These are phyloP conservation scores for Forbesichthys papilliferus DNA, from an alignment of 2,113 vertebrate genomes.

Conservation along the genomic window DNA sequence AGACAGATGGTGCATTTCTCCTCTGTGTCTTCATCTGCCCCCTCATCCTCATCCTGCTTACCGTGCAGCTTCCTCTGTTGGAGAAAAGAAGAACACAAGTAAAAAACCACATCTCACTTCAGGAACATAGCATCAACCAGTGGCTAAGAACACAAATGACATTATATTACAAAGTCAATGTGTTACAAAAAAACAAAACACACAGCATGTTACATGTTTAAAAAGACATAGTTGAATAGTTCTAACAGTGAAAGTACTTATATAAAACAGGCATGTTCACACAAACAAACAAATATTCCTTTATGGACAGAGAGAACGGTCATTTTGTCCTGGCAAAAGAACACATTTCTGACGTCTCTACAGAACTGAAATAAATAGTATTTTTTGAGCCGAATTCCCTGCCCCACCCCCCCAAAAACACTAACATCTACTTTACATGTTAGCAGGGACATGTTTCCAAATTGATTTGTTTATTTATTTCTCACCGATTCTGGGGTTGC, in stretches of 20 bases:
- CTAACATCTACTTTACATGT: slow-evolving; percentile 69
- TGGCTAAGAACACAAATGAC: slow-evolving; percentile 21
- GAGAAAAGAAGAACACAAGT: slow-evolving; percentile 68
- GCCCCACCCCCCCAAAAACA: slow-evolving; percentile 53
- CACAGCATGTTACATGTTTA: too few species aligned
- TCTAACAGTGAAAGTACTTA: too few species aligned
- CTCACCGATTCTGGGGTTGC: slow-evolving; percentile 80
- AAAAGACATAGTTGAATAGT: too few species aligned
- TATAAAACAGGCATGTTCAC: slow-evolving; percentile 30
- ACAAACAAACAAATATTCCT: slow-evolving; percentile 39
- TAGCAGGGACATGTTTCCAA: slow-evolving; percentile 76
- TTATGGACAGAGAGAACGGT: slow-evolving; percentile 73
- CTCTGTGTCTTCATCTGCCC: slow-evolving; percentile 96
- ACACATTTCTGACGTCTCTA: slow-evolving; percentile 30
- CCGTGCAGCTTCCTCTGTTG: slow-evolving; percentile 98
- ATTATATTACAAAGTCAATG: slow-evolving; percentile 3
- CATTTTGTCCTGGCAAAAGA: slow-evolving; percentile 68
- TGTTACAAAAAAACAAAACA: too few species aligned
- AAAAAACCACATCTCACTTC: slow-evolving; percentile 12
- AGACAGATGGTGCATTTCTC: slow-evolving; percentile 99
- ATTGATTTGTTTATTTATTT: slow-evolving; percentile 75
- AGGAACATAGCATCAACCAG: slow-evolving; percentile 4
- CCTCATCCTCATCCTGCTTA: slow-evolving; percentile 96
- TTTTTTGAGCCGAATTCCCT: slow-evolving; percentile 64
- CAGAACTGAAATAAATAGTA: slow-evolving; percentile 37